A percentile compares a stretch with the other conserved stretches of the same genome.
phyloP scores from a whole-genome alignment of 2,797 vertebrate species.

The Gobionotothen gibberifrons region DNA sequence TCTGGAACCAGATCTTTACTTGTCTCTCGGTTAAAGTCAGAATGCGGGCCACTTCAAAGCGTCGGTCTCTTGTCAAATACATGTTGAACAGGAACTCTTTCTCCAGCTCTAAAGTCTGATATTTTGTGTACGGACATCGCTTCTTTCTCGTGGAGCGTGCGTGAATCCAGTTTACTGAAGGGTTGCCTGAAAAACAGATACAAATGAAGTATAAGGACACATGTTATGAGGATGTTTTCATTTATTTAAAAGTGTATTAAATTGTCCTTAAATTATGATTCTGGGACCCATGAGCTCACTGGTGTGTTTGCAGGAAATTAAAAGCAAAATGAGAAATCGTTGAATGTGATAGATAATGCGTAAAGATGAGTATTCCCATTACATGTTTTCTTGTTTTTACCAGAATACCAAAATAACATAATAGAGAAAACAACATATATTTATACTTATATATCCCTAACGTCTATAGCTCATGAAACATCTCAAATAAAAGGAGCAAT shows the following conservation, averaged over 20 bases:
- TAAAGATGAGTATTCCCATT: slow-evolving; percentile 1
- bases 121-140: slow-evolving; percentile 98
- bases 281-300: not conserved
- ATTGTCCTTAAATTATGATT: not conserved
- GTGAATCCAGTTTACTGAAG: slow-evolving; percentile 98
- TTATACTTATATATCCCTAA: not conserved
- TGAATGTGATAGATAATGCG: slow-evolving; percentile 12
- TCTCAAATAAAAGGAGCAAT: slow-evolving; percentile 11
- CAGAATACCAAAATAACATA: not conserved
- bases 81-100: slow-evolving; percentile 99
- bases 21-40: slow-evolving; percentile 98
- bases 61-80: slow-evolving; percentile 97
- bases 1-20: slow-evolving; percentile 99
- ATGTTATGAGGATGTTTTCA: slow-evolving; percentile 1
- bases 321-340: not conserved
- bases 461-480: slow-evolving; percentile 3
- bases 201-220: not conserved
- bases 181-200: slow-evolving; percentile 87
- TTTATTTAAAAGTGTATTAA: not conserved
- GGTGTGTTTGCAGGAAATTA: not conserved
- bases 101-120: slow-evolving; percentile 98
- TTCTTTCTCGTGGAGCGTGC: slow-evolving; percentile 98
- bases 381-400: slow-evolving; percentile 5
- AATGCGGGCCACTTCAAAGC: slow-evolving; percentile 97
- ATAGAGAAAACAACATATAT: not conserved